phyloP scores from a whole-genome alignment of 2,113 vertebrate species.

The Alethe castanea region DNA sequence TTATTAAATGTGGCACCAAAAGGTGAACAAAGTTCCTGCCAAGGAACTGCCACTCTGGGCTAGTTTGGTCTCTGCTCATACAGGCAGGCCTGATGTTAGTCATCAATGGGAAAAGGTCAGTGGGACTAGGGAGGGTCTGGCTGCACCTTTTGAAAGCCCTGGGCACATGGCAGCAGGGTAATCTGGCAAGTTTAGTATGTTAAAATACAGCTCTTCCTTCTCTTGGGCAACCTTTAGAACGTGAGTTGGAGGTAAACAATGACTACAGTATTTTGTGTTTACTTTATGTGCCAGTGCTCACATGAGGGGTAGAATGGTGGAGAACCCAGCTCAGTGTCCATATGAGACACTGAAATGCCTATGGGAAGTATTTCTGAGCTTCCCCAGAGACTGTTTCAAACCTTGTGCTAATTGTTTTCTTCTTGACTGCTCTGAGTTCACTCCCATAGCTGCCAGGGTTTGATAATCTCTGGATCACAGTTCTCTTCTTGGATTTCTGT shows the following conservation, averaged over 20 bases:
- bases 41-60: conserved; percentile 18
- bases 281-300: not conserved
- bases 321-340: not conserved
- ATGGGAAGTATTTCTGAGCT: not conserved
- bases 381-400: not conserved
- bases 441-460: not conserved
- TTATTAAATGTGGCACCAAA: conserved; percentile 27
- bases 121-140: not conserved
- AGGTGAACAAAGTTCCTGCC: conserved; percentile 28
- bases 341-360: not conserved
- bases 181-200: not conserved
- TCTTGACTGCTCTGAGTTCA: not conserved
- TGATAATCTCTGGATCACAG: not conserved
- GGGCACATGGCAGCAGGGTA: not conserved
- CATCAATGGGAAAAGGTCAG: conserved; percentile 3
- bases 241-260: not conserved
- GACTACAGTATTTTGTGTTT: not conserved
- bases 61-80: not conserved
- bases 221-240: not conserved
- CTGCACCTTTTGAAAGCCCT: not conserved
- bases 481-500: conserved; percentile 22
- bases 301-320: not conserved
- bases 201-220: not conserved
- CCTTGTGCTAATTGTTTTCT: not conserved
- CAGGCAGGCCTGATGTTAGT: not conserved